A percentile compares a stretch with the other conserved stretches of the same genome.
These are phyloP conservation scores for Eupeodes luniger DNA, from an alignment of 2,888 invertebrate species.

Conservation along the genomic window DNA sequence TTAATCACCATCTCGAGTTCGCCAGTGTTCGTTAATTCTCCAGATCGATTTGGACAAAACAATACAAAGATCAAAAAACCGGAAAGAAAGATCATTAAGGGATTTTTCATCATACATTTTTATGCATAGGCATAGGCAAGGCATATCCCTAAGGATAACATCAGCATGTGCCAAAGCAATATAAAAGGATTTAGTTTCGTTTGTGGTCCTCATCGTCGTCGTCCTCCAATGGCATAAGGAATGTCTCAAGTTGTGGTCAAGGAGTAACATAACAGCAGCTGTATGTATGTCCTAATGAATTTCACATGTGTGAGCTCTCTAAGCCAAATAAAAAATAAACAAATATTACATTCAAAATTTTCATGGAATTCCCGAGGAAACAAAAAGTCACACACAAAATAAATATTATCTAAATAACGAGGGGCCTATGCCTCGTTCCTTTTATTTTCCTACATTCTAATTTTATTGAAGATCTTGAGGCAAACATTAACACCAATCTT, in stretches of 20 bases:
- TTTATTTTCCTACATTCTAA: background rate
- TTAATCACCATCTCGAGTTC: slow-evolving; percentile 54
- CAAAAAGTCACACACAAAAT: slow-evolving; percentile 30
- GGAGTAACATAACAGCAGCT: slow-evolving; percentile 54
- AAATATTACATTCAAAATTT: slow-evolving; percentile 70
- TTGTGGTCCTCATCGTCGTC: background rate
- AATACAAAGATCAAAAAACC: slow-evolving; percentile 43
- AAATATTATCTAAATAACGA: slow-evolving; percentile 46
- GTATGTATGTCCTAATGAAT: slow-evolving; percentile 53
- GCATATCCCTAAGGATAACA: slow-evolving; percentile 59
- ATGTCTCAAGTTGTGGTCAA: slow-evolving; percentile 74
- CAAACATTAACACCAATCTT: background rate
- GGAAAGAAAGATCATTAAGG: slow-evolving; percentile 71
- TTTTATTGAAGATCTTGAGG: slow-evolving; percentile 15
- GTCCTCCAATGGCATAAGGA: background rate
- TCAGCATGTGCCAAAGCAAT: slow-evolving; percentile 63
- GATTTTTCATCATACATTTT: background rate
- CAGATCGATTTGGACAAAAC: slow-evolving; percentile 6
- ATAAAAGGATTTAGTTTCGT: slow-evolving; percentile 61
- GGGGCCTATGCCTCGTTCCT: background rate
- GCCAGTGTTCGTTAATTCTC: slow-evolving; percentile 47
- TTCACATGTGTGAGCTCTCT: slow-evolving; percentile 56
- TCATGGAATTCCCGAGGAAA: slow-evolving; percentile 43
- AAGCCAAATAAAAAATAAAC: slow-evolving; percentile 69
- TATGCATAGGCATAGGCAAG: slow-evolving; percentile 6